Percentiles rank a stretch among this genome's conserved stretches.
Evolutionary conservation across 2,797 vertebrate species (phyloP).

Genomic region (Microctenopoma lineatum): DNA sequence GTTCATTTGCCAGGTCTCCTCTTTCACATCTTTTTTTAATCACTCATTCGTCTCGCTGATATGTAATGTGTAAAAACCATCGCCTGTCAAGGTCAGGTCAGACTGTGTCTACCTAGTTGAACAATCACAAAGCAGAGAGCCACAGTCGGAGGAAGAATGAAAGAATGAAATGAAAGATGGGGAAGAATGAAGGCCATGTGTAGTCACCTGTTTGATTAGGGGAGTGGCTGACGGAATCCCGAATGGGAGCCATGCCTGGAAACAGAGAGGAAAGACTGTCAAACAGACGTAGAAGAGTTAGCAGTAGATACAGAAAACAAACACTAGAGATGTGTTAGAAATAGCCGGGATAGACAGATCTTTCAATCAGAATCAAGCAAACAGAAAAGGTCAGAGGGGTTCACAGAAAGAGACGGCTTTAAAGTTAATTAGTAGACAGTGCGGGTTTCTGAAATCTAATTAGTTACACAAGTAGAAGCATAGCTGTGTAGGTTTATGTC

Average conservation of each 20-base stretch:
- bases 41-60: slow-evolving; percentile 15
- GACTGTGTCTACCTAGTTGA: neutral
- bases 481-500: neutral
- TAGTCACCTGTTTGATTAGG: slow-evolving; percentile 96
- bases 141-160: slow-evolving; percentile 13
- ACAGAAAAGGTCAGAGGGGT: slow-evolving; percentile 19
- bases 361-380: slow-evolving; percentile 45
- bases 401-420: slow-evolving; percentile 24
- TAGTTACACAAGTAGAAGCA: neutral
- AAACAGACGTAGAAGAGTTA: slow-evolving; percentile 64
- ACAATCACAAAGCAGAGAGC: slow-evolving; percentile 19
- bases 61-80: slow-evolving; percentile 30
- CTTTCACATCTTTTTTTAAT: slow-evolving; percentile 38
- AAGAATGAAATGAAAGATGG: slow-evolving; percentile 33
- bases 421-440: slow-evolving; percentile 28
- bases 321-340: slow-evolving; percentile 36
- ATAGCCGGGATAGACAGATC: slow-evolving; percentile 24
- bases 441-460: neutral
- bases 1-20: slow-evolving; percentile 64
- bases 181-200: slow-evolving; percentile 52
- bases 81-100: slow-evolving; percentile 23
- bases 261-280: slow-evolving; percentile 78
- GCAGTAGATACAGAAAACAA: slow-evolving; percentile 35
- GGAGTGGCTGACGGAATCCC: slow-evolving; percentile 97
- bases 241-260: slow-evolving; percentile 96